Evolutionary conservation across 1,140 invertebrate genomes (phyloP).

Genomic region (Hycleus phaleratus): DNA sequence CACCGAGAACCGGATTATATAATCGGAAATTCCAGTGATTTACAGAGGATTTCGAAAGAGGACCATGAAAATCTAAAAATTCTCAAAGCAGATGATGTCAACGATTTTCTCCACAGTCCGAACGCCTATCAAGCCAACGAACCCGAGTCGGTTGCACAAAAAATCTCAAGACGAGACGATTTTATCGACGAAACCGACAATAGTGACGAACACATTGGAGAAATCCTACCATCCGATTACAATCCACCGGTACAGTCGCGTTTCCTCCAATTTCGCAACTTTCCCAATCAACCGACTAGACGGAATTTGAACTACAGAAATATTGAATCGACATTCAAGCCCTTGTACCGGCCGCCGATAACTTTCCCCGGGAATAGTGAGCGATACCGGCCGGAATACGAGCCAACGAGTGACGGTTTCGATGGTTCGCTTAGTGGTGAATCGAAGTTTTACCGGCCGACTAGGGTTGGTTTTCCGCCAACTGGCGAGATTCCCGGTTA

Average conservation of each 20-base stretch:
- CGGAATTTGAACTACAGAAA: not conserved
- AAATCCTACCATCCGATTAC: slow-evolving; percentile 35
- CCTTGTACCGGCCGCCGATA: slow-evolving; percentile 16
- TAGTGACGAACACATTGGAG: slow-evolving; percentile 37
- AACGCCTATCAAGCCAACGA: slow-evolving; percentile 23
- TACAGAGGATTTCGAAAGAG: slow-evolving; percentile 33
- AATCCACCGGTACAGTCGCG: not conserved
- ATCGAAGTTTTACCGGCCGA: not conserved
- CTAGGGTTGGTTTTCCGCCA: slow-evolving; percentile 11
- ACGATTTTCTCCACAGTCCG: slow-evolving; percentile 18
- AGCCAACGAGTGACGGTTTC: slow-evolving; percentile 1
- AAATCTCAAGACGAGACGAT: slow-evolving; percentile 24
- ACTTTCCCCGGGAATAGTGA: slow-evolving; percentile 19
- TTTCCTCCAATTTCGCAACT: slow-evolving; percentile 1
- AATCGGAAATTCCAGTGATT: slow-evolving; percentile 13
- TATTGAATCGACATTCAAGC: slow-evolving; percentile 16
- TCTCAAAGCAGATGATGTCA: slow-evolving; percentile 28
- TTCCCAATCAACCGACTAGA: not conserved
- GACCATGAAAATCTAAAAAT: slow-evolving; percentile 28
- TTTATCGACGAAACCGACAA: slow-evolving; percentile 14
- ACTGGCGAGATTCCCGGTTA: slow-evolving; percentile 22
- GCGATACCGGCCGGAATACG: slow-evolving; percentile 25
- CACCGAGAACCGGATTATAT: slow-evolving; percentile 22
- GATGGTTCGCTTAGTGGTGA: not conserved
- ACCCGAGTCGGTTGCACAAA: not conserved